Base-by-base conservation (phyloP, 2,113 vertebrate genomes). In the Alethe castanea region DNA sequence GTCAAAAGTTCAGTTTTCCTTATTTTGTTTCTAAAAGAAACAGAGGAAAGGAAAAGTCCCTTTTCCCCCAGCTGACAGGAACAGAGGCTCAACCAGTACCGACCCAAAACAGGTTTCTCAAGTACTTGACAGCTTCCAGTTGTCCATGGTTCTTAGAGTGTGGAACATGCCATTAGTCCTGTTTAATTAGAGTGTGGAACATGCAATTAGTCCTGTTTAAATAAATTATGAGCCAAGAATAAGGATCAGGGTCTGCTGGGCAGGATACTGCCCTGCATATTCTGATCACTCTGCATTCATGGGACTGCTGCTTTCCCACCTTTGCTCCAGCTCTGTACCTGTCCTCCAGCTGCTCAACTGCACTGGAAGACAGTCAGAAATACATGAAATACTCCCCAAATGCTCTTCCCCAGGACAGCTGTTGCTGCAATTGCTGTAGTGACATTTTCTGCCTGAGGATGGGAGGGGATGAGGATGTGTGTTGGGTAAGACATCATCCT, bases 21-120 rank as follows among this genome's bases (percentile, higher is more conserved):
- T 94, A n/a, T 54, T 88, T 95, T 86, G 28, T 91, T 93, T 92
- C 92, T 89, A 50, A 94, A 97, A 94, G 61, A 86, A 96, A 89
- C 60, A 86, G 92, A 95, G 87, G 74, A 95, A 96, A 79, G 56
- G 74, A 90, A 72, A 82, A 65, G 31, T 45, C 95, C 40, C 8
- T 1, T 36, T 25, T 9, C 93, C 85, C 80, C 33, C 84, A 95
- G 82, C 83, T 94, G 92, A 78, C 80, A 96, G 95, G 94, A 95
- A 61, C 60, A 87, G 94, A 71, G 73, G 61, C 83, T 95, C 93
- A 92, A 96, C 94, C 83, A 86, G 83, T 70, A 92, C 86, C 50
- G 74, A 65, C 84, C 95, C 60, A 84, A 85, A 96, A 71, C 64
- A 86, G 72, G 60, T 67, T 92, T 83, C 19, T 70, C 18, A 73